Percentiles rank a stretch among this genome's conserved stretches.
Evolutionary conservation across 2,888 invertebrate genomes (phyloP).

Genomic region (Platerodrilus igneus): DNA sequence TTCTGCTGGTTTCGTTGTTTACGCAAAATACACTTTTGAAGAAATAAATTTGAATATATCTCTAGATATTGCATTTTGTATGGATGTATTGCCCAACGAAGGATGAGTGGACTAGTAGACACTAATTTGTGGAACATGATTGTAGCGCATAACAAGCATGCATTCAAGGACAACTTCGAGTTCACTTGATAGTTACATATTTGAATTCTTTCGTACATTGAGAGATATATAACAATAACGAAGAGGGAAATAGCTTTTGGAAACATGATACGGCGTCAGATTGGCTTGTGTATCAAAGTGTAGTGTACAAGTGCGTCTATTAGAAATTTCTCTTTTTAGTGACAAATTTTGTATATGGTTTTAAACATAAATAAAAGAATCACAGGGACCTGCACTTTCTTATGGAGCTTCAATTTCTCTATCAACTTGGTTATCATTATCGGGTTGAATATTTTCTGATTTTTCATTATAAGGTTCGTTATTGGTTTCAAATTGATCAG

Average conservation of each 20-base stretch:
- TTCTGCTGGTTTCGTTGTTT: conserved; percentile 10
- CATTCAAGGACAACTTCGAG: conserved; percentile 5
- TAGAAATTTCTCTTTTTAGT: conserved; percentile 4
- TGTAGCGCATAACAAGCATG: conserved; percentile 16
- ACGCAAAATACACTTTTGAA: conserved; percentile 14
- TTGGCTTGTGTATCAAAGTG: conserved; percentile 3
- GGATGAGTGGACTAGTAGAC: conserved; percentile 15
- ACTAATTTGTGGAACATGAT: conserved; percentile 14
- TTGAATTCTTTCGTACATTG: conserved; percentile 5
- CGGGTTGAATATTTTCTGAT: no score
- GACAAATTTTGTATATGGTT: no score
- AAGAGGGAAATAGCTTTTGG: conserved; percentile 3
- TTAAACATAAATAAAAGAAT: no score
- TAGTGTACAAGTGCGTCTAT: conserved; percentile 9
- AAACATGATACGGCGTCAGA: conserved; percentile 2
- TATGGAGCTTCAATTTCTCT: no score
- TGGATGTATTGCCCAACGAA: conserved; percentile 12
- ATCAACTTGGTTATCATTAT: no score
- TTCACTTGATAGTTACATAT: conserved; percentile 1
- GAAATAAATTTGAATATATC: conserved; percentile 12
- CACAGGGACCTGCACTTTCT: no score
- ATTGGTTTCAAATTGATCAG: no score
- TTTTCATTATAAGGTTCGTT: no score
- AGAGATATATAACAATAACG: conserved; percentile 9
- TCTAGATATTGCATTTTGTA: conserved; percentile 14